Percentiles rank a stretch among this genome's conserved stretches.
Conservation (phyloP, 2,888 invertebrate species). For the Mantis religiosa region DNA sequence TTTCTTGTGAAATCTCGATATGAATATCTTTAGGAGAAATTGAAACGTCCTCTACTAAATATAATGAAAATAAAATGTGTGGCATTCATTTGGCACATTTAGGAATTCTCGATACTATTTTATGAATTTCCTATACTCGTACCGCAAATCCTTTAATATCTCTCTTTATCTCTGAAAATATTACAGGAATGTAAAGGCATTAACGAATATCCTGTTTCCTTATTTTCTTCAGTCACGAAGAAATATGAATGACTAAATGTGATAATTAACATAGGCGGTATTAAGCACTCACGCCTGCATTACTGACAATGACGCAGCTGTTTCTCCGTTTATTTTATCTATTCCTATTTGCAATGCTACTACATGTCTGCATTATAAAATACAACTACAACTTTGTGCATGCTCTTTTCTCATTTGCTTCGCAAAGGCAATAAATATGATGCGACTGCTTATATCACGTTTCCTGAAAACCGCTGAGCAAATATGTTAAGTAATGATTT, state of each 20-base stretch:
- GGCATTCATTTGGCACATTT: no score
- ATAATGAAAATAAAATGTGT: no score
- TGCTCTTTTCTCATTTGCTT: neutral
- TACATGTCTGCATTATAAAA: neutral
- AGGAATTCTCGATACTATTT: no score
- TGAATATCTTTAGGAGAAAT: no score
- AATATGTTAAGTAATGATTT: no score
- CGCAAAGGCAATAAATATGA: neutral
- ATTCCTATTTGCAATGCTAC: neutral
- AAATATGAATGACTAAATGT: neutral
- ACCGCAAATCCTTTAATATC: no score
- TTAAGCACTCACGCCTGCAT: neutral
- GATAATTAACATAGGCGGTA: neutral
- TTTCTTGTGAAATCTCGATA: no score
- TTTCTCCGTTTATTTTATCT: neutral
- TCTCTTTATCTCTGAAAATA: no score
- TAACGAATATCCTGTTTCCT: neutral
- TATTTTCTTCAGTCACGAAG: neutral
- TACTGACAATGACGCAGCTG: neutral
- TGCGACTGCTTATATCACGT: neutral
- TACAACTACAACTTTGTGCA: neutral
- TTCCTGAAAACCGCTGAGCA: neutral
- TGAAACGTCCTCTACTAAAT: no score
- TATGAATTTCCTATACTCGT: no score
- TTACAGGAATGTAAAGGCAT: no score